Conservation (phyloP, 1,140 invertebrate genomes). For the Maniola jurtina region DNA sequence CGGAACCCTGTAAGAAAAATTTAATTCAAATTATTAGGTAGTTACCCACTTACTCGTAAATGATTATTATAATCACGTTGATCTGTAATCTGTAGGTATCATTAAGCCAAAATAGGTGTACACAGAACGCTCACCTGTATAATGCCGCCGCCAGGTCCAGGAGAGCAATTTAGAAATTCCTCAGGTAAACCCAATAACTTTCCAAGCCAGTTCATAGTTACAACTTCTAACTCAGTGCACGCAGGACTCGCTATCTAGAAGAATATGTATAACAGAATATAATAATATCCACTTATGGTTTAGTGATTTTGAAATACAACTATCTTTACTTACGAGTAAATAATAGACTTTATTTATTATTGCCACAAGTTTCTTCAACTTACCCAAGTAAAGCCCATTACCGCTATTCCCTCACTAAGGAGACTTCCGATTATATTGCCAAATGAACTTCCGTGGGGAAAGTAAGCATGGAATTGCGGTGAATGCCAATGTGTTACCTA, state of each 20-base stretch:
- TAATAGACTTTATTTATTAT: background rate
- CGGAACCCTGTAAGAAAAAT: conserved; percentile 85
- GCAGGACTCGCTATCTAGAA: conserved; percentile 92
- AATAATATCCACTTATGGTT: conserved; percentile 14
- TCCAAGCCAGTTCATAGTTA: conserved; percentile 96
- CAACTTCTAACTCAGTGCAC: conserved; percentile 96
- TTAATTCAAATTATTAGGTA: background rate
- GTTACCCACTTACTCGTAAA: background rate
- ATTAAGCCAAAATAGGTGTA: no score
- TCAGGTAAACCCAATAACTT: conserved; percentile 92
- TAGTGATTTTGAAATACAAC: no score
- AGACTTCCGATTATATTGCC: conserved; percentile 94
- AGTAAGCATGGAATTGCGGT: conserved; percentile 96
- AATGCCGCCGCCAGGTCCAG: conserved; percentile 92
- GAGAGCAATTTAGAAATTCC: conserved; percentile 87
- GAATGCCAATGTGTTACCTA: conserved; percentile 97
- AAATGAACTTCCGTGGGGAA: conserved; percentile 81
- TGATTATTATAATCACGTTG: background rate
- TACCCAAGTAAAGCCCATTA: conserved; percentile 96
- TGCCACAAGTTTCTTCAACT: conserved; percentile 14
- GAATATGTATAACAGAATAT: background rate
- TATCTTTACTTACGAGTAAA: no score
- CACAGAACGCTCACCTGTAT: conserved; percentile 84
- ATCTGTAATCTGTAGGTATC: no score
- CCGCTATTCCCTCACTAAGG: conserved; percentile 88